phyloP scores from a whole-genome alignment of 2,888 invertebrate genomes.

The Stenodera caucasica region DNA sequence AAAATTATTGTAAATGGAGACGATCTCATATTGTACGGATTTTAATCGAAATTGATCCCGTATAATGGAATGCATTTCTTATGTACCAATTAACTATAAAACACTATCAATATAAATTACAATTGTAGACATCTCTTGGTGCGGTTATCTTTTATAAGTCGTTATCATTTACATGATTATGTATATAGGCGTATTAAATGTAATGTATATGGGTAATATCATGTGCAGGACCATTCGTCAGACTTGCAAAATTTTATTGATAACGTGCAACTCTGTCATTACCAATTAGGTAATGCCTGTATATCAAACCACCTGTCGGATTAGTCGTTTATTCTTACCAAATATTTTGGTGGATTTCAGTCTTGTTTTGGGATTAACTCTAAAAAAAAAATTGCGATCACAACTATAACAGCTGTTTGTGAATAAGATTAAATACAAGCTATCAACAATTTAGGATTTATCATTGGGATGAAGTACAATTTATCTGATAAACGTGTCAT shows the following conservation, averaged over 20 bases:
- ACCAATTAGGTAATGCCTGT: background rate
- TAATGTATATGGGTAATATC: background rate
- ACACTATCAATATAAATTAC: constrained; percentile 37
- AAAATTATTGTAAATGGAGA: too few species aligned
- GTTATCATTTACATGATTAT: constrained; percentile 29
- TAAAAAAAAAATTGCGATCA: too few species aligned
- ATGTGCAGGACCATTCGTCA: constrained; percentile 28
- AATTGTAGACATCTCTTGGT: constrained; percentile 21
- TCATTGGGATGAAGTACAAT: background rate
- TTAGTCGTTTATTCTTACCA: background rate
- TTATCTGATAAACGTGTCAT: background rate
- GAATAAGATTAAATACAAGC: background rate
- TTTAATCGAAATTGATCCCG: constrained; percentile 24
- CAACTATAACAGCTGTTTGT: background rate
- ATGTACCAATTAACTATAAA: constrained; percentile 40
- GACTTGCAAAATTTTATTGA: constrained; percentile 23
- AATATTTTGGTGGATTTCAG: too few species aligned
- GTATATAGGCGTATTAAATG: background rate
- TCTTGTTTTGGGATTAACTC: too few species aligned
- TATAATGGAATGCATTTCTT: constrained; percentile 35
- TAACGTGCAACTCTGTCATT: constrained; percentile 21
- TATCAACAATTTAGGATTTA: background rate
- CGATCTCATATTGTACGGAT: constrained; percentile 26
- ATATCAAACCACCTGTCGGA: constrained; percentile 6
- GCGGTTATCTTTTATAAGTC: constrained; percentile 15